Evolutionary conservation across 2,888 invertebrate species (phyloP).

Genomic region (Drosophila monieri): DNA sequence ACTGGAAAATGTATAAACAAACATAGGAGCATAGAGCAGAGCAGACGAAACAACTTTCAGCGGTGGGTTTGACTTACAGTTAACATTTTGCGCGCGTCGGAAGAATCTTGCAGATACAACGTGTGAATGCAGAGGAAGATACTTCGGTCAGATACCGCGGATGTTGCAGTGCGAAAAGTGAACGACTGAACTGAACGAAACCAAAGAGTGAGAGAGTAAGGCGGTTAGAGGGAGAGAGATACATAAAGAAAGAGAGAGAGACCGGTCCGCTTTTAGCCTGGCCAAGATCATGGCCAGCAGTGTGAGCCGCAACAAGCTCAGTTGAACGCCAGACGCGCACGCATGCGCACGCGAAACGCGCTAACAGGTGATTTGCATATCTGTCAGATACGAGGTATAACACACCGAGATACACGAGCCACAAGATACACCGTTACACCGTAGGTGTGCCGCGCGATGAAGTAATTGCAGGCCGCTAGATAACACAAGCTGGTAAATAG

Average conservation of each 20-base stretch:
- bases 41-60: constrained; percentile 33
- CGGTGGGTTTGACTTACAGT: constrained; percentile 57
- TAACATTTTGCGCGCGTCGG: constrained; percentile 52
- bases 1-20: constrained; percentile 74
- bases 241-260: constrained; percentile 7
- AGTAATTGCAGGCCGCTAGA: constrained; percentile 59
- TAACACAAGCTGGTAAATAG: constrained; percentile 55
- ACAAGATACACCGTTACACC: constrained; percentile 55
- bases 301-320: constrained; percentile 51
- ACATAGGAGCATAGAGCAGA: constrained; percentile 16
- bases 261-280: constrained; percentile 31
- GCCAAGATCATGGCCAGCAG: constrained; percentile 67
- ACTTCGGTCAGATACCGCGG: constrained; percentile 12
- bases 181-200: constrained; percentile 61
- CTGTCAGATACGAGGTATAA: constrained; percentile 6
- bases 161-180: constrained; percentile 54
- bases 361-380: constrained; percentile 23
- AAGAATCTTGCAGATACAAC: constrained; percentile 36
- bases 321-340: constrained; percentile 73
- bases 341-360: constrained; percentile 68
- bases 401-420: constrained; percentile 22
- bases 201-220: constrained; percentile 18
- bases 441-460: constrained; percentile 65
- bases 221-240: constrained; percentile 15
- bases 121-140: constrained; percentile 39